Percentiles rank a stretch among this genome's conserved stretches.
Evolutionary conservation across 2,113 vertebrate genomes (phyloP).

Genomic region (Hippocampus barbouri): DNA sequence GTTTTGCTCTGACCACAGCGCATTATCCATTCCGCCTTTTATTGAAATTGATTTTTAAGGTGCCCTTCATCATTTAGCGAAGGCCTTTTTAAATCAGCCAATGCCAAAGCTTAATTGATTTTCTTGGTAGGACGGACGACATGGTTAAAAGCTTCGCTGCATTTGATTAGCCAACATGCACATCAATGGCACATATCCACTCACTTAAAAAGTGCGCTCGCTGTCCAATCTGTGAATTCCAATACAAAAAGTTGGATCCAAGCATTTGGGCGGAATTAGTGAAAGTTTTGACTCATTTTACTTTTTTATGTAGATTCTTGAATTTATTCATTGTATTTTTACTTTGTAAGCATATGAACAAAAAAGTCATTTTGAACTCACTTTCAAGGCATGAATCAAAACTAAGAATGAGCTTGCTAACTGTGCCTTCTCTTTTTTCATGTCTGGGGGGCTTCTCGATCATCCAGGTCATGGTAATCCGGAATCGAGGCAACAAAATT

Average conservation of each 20-base stretch:
- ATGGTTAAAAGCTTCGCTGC: not conserved
- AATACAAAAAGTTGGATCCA: not conserved
- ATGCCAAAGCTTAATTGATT: not conserved
- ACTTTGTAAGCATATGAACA: not conserved
- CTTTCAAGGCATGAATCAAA: no score
- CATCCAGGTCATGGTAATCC: no score
- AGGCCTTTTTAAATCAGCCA: conserved; percentile 1
- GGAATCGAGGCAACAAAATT: no score
- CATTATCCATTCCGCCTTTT: not conserved
- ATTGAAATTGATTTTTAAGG: conserved; percentile 5
- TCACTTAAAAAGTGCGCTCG: not conserved
- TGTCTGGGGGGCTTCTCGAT: no score
- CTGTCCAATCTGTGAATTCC: not conserved
- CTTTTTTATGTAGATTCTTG: not conserved
- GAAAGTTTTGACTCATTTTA: not conserved
- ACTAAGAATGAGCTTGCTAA: no score
- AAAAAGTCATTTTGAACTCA: not conserved
- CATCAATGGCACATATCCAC: not conserved
- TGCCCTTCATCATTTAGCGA: not conserved
- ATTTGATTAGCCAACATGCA: conserved; percentile 3
- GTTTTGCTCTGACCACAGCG: not conserved
- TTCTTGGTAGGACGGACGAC: not conserved
- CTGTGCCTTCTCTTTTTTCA: no score
- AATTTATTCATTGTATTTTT: no score
- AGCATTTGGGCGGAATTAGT: not conserved